Evolutionary conservation across 2,113 vertebrate genomes (phyloP), one percentile per base, ranked within the genome.

Genomic region (Seriola rivoliana): DNA sequence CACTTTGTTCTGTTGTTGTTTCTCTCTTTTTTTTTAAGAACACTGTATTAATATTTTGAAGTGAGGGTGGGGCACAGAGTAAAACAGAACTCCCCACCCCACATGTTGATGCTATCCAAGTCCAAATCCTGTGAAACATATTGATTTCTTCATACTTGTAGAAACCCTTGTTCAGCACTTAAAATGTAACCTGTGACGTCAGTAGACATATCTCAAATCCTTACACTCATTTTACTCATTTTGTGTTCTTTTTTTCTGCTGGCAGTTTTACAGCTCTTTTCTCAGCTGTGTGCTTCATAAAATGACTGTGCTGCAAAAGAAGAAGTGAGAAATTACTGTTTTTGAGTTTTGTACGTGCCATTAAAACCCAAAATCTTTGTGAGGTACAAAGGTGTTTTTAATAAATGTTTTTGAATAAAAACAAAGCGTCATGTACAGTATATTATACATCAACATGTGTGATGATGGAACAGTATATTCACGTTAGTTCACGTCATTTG

Each of bases 111-210:
- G n/a, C 23, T 3, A 2, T 68, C 5, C 19, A 57, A 10, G 4
- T 55, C 78, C 60, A 69, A 36, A 34, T 80, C 19, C 84, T 83
- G 74, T 48, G 57, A 85, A 91, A 91, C 7, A n/a, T 64, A 11
- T 63, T 8, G 16, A 84, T 89, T 91, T 85, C 80, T 66, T 52
- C 67, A 86, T 36, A 57, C 13, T 68, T 2, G 10, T 25, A 40
- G 13, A 82, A 88, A 68, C 9, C 59, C 80, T 72, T 77, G 29
- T 23, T 91, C 78, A 89, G 89, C 88, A 86, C 5, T 78, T 73
- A 17, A 38, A 17, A 11, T 40, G 12, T 8, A 17, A 29, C 44
- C 0, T 23, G 10, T 57, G 38, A 10, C 21, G 10, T 69, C 32
- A 36, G 16, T 36, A 9, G 32, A 84, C 32, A 14, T 23, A 16